Conservation (phyloP, 1,140 invertebrate genomes). For the Episyrphus balteatus region DNA sequence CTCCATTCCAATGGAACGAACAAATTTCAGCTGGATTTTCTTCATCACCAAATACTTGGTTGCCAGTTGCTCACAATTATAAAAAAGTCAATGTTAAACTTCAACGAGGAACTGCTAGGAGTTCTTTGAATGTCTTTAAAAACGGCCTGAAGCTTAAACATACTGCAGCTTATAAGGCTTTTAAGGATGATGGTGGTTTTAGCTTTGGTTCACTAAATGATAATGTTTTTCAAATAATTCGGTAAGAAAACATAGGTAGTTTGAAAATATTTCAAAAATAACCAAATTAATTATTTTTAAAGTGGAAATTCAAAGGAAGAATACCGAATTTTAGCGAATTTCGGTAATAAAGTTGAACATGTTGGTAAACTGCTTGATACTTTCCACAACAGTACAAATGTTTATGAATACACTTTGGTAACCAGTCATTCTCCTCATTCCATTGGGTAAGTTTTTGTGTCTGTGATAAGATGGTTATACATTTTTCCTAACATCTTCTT, state of each 20-base stretch:
- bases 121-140: slow-evolving; percentile 28
- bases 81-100: slow-evolving; percentile 39
- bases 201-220: not conserved
- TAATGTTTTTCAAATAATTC: not conserved
- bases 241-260: not conserved
- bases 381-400: slow-evolving; percentile 10
- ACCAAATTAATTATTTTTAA: no score
- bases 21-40: slow-evolving; percentile 47
- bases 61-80: slow-evolving; percentile 51
- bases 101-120: slow-evolving; percentile 23
- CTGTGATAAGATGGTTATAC: no score
- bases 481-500: no score
- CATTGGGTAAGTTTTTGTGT: no score
- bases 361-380: not conserved
- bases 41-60: slow-evolving; percentile 49
- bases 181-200: not conserved
- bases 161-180: not conserved
- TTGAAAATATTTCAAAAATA: no score
- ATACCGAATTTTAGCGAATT: not conserved
- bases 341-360: no score
- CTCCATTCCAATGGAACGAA: slow-evolving; percentile 58
- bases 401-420: slow-evolving; percentile 20
- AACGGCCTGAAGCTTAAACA: not conserved
- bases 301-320: slow-evolving; percentile 4
- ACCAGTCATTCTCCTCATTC: slow-evolving; percentile 21